phyloP scores from a whole-genome alignment of 2,113 vertebrate genomes.

The Sardina pilchardus region DNA sequence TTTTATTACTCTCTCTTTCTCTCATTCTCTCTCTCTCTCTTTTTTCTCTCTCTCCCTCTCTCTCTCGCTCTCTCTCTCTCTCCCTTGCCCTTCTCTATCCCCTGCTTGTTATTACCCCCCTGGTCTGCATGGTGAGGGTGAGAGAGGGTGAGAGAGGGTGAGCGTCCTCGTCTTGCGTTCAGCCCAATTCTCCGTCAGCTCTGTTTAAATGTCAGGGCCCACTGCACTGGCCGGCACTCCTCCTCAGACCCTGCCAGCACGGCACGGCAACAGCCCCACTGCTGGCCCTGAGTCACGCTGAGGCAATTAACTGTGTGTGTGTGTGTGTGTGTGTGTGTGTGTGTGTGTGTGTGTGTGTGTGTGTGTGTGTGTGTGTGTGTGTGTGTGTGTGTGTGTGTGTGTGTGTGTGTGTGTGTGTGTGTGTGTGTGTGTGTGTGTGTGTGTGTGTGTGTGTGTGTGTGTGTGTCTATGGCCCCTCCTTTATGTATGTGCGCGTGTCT shows the following conservation, averaged over 20 bases:
- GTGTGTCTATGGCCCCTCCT: background rate
- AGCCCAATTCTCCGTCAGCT: background rate
- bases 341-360: background rate
- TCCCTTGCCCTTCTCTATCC: background rate
- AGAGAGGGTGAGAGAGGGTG: background rate
- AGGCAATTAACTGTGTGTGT: background rate
- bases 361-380: slow-evolving; percentile 15
- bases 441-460: background rate
- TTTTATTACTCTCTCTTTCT: background rate
- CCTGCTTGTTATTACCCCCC: background rate
- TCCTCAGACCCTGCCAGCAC: background rate
- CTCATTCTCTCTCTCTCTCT: background rate
- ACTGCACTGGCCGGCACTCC: background rate
- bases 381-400: background rate
- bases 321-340: background rate
- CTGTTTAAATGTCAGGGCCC: background rate
- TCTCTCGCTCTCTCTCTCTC: background rate
- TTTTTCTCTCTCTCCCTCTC: background rate
- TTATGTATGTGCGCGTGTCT: no score
- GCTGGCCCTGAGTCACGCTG: no score
- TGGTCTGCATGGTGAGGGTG: background rate
- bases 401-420: no score
- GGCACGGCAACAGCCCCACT: no score
- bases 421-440: no score
- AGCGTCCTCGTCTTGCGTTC: background rate